Conservation (phyloP, 2,113 vertebrate genomes). For the Hemiscyllium ocellatum region DNA sequence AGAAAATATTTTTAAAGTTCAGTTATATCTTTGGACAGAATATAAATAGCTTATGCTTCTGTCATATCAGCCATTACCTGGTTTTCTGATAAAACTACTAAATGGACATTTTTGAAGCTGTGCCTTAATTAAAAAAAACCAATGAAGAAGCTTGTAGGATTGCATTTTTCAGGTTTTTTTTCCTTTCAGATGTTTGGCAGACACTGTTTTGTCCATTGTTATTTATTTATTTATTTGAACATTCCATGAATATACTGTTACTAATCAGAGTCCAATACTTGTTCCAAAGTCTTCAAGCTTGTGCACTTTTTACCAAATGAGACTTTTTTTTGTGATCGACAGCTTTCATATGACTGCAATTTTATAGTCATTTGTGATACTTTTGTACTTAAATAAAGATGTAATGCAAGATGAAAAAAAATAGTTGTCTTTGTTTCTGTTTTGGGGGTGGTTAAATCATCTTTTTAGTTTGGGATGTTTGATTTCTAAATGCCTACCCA, state of each 20-base stretch:
- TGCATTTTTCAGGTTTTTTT: neutral
- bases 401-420: neutral
- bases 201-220: conserved; percentile 20
- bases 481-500: no score
- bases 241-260: conserved; percentile 20
- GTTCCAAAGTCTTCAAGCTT: conserved; percentile 35
- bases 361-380: conserved; percentile 33
- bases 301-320: conserved; percentile 30
- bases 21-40: conserved; percentile 21
- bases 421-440: neutral
- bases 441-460: neutral
- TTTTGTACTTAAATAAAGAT: conserved; percentile 36
- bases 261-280: conserved; percentile 19
- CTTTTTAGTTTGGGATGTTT: neutral
- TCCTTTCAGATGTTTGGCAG: neutral
- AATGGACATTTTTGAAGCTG: neutral
- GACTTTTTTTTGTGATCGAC: conserved; percentile 26
- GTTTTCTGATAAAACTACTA: conserved; percentile 16
- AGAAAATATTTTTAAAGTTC: neutral
- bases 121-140: conserved; percentile 23
- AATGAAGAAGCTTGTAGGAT: conserved; percentile 9
- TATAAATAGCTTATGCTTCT: neutral
- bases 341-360: conserved; percentile 20
- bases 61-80: neutral
- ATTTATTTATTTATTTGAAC: conserved; percentile 38